Evolutionary conservation across 2,888 invertebrate genomes (phyloP).

Genomic region (Pogonocherus hispidulus): DNA sequence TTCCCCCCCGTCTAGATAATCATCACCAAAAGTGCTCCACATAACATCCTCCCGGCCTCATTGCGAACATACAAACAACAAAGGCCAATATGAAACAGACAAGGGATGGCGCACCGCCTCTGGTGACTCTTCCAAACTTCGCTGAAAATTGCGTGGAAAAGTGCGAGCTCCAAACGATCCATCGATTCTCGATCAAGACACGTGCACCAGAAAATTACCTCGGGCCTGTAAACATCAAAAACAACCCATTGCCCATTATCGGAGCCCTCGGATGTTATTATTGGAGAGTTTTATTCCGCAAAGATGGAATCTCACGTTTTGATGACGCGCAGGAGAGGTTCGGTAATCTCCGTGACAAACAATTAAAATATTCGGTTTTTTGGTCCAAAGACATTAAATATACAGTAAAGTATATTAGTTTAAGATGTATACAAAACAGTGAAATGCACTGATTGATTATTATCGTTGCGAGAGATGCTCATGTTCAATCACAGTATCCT

Average conservation of each 20-base stretch:
- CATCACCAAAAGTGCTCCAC: too few relatives aligned
- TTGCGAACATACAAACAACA: background rate
- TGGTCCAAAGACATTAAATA: too few relatives aligned
- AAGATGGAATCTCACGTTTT: background rate
- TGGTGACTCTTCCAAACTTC: slow-evolving; percentile 34
- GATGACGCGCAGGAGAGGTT: too few relatives aligned
- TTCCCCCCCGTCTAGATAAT: too few relatives aligned
- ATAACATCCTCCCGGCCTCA: too few relatives aligned
- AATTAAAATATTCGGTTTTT: too few relatives aligned
- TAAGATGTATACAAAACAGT: too few relatives aligned
- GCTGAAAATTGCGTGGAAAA: slow-evolving; percentile 51
- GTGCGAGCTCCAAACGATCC: slow-evolving; percentile 52
- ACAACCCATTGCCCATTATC: slow-evolving; percentile 54
- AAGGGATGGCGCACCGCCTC: slow-evolving; percentile 25
- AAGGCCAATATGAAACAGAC: slow-evolving; percentile 5
- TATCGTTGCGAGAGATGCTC: too few relatives aligned
- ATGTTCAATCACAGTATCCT: too few relatives aligned
- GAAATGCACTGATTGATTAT: too few relatives aligned
- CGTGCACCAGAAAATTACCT: slow-evolving; percentile 55
- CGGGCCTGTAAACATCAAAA: slow-evolving; percentile 55
- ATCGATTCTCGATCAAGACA: slow-evolving; percentile 56
- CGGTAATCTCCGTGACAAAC: too few relatives aligned
- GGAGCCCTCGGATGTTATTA: background rate
- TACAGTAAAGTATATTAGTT: too few relatives aligned
- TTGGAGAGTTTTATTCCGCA: background rate